Conservation (phyloP, 2,113 vertebrate genomes). For the Turnix velox region DNA sequence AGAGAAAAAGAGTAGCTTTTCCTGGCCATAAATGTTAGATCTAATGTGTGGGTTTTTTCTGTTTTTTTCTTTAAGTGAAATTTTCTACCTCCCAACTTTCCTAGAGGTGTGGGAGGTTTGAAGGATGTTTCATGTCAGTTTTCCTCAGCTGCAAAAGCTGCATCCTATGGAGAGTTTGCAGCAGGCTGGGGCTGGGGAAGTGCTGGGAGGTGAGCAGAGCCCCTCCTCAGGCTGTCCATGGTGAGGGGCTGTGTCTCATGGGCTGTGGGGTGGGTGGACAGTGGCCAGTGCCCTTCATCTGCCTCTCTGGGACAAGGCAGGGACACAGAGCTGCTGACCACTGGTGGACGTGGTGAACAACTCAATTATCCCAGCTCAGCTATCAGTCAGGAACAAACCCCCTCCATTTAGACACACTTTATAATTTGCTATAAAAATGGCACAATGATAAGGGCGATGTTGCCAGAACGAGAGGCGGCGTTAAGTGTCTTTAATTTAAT, state of each 20-base stretch:
- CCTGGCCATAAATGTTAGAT: background rate
- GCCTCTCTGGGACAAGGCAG: constrained; percentile 68
- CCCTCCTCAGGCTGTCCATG: too few relatives aligned
- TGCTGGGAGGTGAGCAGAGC: too few relatives aligned
- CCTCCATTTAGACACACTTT: constrained; percentile 56
- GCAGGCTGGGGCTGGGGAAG: constrained; percentile 39
- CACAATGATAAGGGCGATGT: constrained; percentile 66
- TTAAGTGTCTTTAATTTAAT: constrained; percentile 77
- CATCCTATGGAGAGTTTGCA: constrained; percentile 40
- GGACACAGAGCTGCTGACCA: constrained; percentile 76
- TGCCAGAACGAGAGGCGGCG: constrained; percentile 60
- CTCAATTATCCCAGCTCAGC: constrained; percentile 78
- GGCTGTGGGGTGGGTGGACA: constrained; percentile 62
- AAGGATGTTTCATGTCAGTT: background rate
- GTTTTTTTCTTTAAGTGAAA: background rate
- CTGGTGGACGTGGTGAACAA: constrained; percentile 77
- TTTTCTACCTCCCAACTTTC: background rate
- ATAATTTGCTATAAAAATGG: constrained; percentile 70
- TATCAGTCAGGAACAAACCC: constrained; percentile 73
- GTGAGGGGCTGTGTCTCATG: constrained; percentile 68
- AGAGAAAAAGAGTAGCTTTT: background rate
- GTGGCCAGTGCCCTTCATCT: constrained; percentile 77
- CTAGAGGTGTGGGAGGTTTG: background rate
- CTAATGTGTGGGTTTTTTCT: background rate
- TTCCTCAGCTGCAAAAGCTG: background rate